Base-by-base conservation (phyloP, 2,113 vertebrate species). In the Rhynchomys soricoides region DNA sequence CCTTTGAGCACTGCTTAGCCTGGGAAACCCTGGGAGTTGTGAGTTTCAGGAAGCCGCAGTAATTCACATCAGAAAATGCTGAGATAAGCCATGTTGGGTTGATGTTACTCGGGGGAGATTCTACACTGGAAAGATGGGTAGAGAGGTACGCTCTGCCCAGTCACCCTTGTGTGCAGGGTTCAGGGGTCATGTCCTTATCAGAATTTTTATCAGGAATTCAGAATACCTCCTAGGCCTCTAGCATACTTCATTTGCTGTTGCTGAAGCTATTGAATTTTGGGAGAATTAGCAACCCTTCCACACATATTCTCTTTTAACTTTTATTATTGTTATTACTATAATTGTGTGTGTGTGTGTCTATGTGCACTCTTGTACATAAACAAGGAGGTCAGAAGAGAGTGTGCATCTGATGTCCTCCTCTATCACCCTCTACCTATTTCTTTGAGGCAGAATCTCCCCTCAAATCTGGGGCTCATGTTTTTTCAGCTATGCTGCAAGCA, bases 321-420 rank as follows among this genome's bases (percentile, higher is more conserved):
- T 93, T 88, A 78, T 86, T 86, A 55, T 68, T 92, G 34, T 19
- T 91, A 24, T 83, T 64, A 52, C n/a, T 90, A 62, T 66, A 85
- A 62, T 29, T 57, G 37, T 57, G 10, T 83, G 15, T 83, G 55
- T 62, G n/a, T 55, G 13, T 17, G 17, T 37, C 6, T 50, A 19
- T 37, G 78, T 57, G 22, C 13, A 83, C 57, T 62, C 7, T 40
- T 59, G 24, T 45, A 43, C 81, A 85, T 43, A 85, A 43, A 34
- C 19, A 40, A 64, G 81, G 52, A 83, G 24, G 59, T 4, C 55
- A 64, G n/a, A 45, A 64, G 59, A 66, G 26, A 17, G 59, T 10
- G 7, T 31, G 26, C 57, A n/a, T 64, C 24, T 17, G 40, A 7
- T 31, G 16, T 16, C 81, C 5, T 57, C 11, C 13, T 66, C 82